Evolutionary conservation across 2,888 invertebrate species (phyloP), one percentile per base, ranked within the genome.

Genomic region (Anthophora plumipes): DNA sequence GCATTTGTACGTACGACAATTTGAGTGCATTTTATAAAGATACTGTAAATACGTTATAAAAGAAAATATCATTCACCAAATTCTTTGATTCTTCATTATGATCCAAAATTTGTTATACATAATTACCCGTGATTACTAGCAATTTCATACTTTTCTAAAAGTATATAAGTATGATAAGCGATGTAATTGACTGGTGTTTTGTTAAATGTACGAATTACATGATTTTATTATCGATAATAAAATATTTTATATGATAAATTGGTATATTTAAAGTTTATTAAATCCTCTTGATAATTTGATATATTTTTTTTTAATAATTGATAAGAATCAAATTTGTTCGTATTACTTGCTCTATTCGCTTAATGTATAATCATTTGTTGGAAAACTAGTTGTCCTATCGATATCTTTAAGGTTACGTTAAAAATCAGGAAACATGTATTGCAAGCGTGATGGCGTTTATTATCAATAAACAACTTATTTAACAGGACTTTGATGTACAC

Each of bases 371-470:
- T 66, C 11, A 22, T 52, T 66, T 22, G 4, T 17, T 66, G 6
- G 2, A 52, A 39, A 50, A 20, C 9, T 25, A 11, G 25, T 7
- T 25, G 20, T 14, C 41, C 20, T 20, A 61, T 25, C 9, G 12
- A 55, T 63, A 57, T 59, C 43, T 66, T 31, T 48, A 60, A 79
- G 54, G 41, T 50, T 66, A 46, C 46, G 41, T 69, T 54, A 69
- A 82, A 77, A 50, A 80, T 67, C 50, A 61, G 50, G n/a, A 68
- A 57, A 74, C 63, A 79, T 50, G 22, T 83, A 71, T 74, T 91
- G 92, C 93, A 93, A 93, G 93, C 93, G 91, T 93, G 92, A 93
- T 93, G 93, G 93, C 93, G 91, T 93, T 93, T 93, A 93, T 93
- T 93, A 92, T 92, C 89, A 91, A 91, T 93, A 92, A 93, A 93